Evolutionary conservation across 2,797 vertebrate species (phyloP), one percentile per base, ranked within the genome.

Genomic region (Girardinus metallicus): DNA sequence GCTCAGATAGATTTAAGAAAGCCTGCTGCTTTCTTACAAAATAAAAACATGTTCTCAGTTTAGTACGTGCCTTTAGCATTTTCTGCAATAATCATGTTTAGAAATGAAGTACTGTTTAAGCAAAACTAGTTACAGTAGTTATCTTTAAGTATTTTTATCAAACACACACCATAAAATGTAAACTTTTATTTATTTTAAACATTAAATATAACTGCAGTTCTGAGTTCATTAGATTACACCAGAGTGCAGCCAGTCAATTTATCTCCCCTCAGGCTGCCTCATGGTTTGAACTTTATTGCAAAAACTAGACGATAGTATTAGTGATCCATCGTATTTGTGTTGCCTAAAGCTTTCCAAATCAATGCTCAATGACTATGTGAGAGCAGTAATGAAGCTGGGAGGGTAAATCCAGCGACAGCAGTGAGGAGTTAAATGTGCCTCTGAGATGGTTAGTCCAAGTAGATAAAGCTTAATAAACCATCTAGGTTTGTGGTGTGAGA

Each of bases 301-400:
- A 89, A 86, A 34, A 75, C 46, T 12, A 13, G 47, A 39, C n/a
- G 36, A 81, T 34, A 29, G 55, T 26, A 79, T 80, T 73, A 66
- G 74, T 46, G 0, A 85, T 83, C 78, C 51, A 81, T 81, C 49
- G 72, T 26, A 87, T 81, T 82, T 68, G 85, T 88, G 86, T 85
- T 41, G 76, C 81, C 73, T 6, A 31, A 5, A 43, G 80, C 62
- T 34, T 86, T 83, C 78, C 71, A 84, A 89, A 90, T 85, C 84
- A 91, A 83, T 80, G 84, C 83, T 83, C 77, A 11, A 73, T 83
- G 89, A 86, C 75, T 89, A 82, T 84, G 89, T 83, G 86, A 86
- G 89, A 90, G 82, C 51, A 72, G 83, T 80, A 86, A 23, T 1
- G 23, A 39, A 78, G 83, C 73, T 47, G 46, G 55, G 31, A 39